A percentile compares a stretch with the other conserved stretches of the same genome.
Conservation (phyloP, 2,888 invertebrate species). For the Machimus atricapillus region DNA sequence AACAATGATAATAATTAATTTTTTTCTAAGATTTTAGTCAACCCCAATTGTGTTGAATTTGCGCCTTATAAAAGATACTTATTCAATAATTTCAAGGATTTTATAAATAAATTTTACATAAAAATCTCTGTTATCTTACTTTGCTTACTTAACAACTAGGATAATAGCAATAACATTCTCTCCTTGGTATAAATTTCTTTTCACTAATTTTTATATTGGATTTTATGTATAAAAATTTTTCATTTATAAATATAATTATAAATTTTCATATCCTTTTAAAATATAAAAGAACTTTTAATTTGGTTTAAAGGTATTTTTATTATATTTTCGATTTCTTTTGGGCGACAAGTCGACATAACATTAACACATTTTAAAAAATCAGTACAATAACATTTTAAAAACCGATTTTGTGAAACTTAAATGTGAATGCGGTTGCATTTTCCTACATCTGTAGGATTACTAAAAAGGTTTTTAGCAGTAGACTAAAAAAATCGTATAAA, state of each 20-base stretch:
- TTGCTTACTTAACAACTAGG: not conserved
- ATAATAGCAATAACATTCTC: not conserved
- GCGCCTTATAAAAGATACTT: not conserved
- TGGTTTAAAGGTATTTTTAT: not conserved
- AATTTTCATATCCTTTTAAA: not conserved
- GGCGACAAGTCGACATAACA: not conserved
- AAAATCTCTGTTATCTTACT: not conserved
- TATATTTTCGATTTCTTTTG: not conserved
- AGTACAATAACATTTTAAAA: not conserved
- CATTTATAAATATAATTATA: not conserved
- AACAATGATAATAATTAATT: not conserved
- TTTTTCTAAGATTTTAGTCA: not conserved
- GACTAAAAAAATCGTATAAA: too few relatives aligned
- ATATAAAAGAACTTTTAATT: not conserved
- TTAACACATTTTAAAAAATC: not conserved
- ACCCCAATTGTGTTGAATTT: not conserved
- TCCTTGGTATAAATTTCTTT: not conserved
- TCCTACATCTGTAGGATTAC: not conserved
- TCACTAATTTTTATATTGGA: not conserved
- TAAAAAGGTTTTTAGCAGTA: not conserved
- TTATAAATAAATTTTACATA: not conserved
- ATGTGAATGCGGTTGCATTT: not conserved
- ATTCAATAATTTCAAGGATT: not conserved
- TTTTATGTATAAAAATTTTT: not conserved
- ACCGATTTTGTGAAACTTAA: not conserved